Percentiles rank a stretch among this genome's conserved stretches.
Conservation (phyloP, 2,113 vertebrate genomes). For the Actinemys pallida region DNA sequence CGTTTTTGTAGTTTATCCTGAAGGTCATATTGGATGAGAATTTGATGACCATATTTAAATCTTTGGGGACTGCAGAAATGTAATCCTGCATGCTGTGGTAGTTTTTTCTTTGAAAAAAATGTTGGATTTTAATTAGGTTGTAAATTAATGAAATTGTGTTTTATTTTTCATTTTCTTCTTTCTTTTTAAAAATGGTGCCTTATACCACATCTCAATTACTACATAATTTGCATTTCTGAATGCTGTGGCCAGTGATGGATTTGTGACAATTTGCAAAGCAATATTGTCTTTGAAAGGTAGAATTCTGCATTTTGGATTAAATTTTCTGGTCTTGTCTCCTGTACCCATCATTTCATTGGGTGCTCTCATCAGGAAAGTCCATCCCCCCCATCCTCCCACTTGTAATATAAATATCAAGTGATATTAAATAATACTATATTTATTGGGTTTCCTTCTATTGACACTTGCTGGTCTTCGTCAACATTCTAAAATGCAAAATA, state of each 20-base stretch:
- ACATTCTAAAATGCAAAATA: neutral
- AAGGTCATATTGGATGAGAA: neutral
- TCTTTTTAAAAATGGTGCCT: neutral
- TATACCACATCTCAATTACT: neutral
- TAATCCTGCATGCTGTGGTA: neutral
- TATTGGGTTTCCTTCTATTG: neutral
- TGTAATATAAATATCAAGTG: neutral
- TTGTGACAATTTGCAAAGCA: neutral
- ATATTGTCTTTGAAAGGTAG: neutral
- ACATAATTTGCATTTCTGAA: neutral
- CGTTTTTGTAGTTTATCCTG: neutral
- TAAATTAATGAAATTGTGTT: neutral
- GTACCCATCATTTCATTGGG: neutral
- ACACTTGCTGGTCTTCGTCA: neutral
- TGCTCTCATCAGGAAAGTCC: neutral
- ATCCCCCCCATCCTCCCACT: fast-evolving
- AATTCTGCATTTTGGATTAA: neutral
- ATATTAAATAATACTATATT: neutral
- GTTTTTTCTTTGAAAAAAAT: neutral
- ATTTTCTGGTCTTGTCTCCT: neutral
- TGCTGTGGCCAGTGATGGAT: neutral
- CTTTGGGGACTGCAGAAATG: neutral
- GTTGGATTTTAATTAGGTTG: neutral
- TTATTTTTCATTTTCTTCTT: neutral
- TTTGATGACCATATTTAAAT: neutral